phyloP scores from a whole-genome alignment of 2,113 vertebrate genomes.

The Megaleporinus macrocephalus region DNA sequence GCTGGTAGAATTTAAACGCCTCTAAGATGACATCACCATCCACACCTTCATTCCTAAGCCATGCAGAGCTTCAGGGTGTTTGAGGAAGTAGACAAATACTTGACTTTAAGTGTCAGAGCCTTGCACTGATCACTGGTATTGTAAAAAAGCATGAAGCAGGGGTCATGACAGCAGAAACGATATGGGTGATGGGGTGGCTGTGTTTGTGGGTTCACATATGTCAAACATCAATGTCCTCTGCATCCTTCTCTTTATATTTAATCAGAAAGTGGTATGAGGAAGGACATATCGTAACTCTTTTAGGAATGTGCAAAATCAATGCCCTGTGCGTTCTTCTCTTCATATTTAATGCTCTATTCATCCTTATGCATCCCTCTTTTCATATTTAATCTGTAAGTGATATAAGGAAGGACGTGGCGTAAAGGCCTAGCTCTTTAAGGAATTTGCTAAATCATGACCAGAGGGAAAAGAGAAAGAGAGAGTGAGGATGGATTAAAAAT shows the following conservation, averaged over 20 bases:
- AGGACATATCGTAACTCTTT: constrained; percentile 22
- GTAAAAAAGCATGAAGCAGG: background rate
- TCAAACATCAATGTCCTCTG: constrained; percentile 10
- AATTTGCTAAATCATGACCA: too few relatives aligned
- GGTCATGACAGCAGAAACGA: background rate
- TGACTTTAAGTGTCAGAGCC: background rate
- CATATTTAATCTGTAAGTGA: too few relatives aligned
- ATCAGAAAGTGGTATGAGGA: constrained; percentile 16
- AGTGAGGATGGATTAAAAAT: background rate
- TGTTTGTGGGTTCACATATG: constrained; percentile 26
- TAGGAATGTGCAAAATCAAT: background rate
- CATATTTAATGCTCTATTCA: too few relatives aligned
- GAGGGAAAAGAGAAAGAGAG: background rate
- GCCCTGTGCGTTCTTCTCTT: too few relatives aligned
- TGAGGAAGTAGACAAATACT: background rate
- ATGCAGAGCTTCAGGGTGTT: background rate
- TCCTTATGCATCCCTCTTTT: too few relatives aligned
- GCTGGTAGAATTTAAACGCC: background rate
- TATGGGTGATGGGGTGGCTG: background rate
- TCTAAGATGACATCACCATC: background rate
- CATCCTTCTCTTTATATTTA: constrained; percentile 17
- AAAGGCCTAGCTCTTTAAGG: too few relatives aligned
- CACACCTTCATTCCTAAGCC: background rate
- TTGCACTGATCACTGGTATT: background rate
- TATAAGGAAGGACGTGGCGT: too few relatives aligned